Evolutionary conservation across 2,888 invertebrate genomes (phyloP).

Genomic region (Nysson spinosus): DNA sequence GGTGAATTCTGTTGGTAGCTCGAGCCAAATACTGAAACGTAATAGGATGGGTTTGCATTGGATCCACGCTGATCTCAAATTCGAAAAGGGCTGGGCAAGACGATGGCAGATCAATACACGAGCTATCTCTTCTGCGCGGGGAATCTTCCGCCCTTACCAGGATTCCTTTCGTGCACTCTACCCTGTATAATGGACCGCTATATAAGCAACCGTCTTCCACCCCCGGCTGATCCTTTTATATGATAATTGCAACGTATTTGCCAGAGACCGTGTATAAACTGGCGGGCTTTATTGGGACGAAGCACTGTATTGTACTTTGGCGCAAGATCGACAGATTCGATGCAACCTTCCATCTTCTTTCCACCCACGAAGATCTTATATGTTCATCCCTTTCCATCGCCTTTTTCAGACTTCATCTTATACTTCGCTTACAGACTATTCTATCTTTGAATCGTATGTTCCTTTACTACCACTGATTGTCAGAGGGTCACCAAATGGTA

Average conservation of each 20-base stretch:
- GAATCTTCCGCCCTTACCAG: conserved; percentile 38
- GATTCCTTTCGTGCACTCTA: conserved; percentile 53
- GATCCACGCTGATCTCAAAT: conserved; percentile 61
- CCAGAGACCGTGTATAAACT: conserved; percentile 69
- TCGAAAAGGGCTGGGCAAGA: conserved; percentile 61
- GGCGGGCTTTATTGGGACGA: conserved; percentile 65
- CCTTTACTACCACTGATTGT: no score
- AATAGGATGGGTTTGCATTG: conserved; percentile 51
- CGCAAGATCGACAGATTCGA: conserved; percentile 43
- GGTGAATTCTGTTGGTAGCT: conserved; percentile 17
- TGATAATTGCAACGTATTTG: conserved; percentile 75
- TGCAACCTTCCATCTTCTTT: conserved; percentile 8
- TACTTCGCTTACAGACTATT: no score
- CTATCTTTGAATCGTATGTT: no score
- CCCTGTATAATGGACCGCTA: conserved; percentile 52
- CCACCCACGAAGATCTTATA: conserved; percentile 3
- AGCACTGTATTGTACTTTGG: conserved; percentile 46
- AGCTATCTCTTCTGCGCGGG: conserved; percentile 23
- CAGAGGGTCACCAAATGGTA: no score
- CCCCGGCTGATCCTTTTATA: conserved; percentile 72
- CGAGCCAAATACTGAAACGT: conserved; percentile 23
- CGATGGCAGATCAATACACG: conserved; percentile 68
- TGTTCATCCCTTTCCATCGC: not conserved
- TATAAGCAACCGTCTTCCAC: conserved; percentile 51
- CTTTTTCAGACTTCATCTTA: not conserved